Base-by-base conservation (phyloP, 2,113 vertebrate genomes). In the Eurystomus gularis region DNA sequence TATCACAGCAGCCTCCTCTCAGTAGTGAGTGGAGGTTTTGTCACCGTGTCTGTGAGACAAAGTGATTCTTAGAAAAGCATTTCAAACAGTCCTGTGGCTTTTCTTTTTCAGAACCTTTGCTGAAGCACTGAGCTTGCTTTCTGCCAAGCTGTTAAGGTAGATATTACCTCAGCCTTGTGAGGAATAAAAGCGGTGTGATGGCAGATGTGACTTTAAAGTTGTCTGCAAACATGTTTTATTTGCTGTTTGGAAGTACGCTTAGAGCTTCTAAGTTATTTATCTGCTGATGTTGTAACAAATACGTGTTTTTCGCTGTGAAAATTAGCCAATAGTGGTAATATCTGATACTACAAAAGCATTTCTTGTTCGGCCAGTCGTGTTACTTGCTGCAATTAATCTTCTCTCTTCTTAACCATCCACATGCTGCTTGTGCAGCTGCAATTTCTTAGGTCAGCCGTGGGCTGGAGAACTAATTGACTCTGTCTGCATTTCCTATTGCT, bases 1-100 rank as follows among this genome's bases (percentile, higher is more conserved):
- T 28, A 14, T 24, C 33, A 3, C 52, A 11, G 46, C 52, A n/a
- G 2, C 39, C 39, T 55, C 33, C 13, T 40, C 24, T 16, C 18
- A 3, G 11, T 2, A 12, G 16, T 3, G 44, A 26, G 46, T 2
- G 49, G 40, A 5, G 60, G 52, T 31, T 25, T 54, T 29, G 64
- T 11, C 28, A 5, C 40, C 4, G 0, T 4, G 18, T n/a, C 42
- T 31, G 24, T 44, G 3, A 28, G n/a, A 29, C 10, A 16, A 24
- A 23, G 18, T 5, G 11, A 15, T 28, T 35, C 16, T 17, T 15
- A 13, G 21, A 28, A n/a, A 44, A 48, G 26, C 25, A 29, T 1
- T 26, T 42, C 5, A 13, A 7, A 6, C 20, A 5, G 11, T 39
- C 13, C 17, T 8, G 17, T 9, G 31, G 10, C 37, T 39, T 60